Conservation (phyloP, 2,113 vertebrate genomes). For the Pseudopipra pipra region DNA sequence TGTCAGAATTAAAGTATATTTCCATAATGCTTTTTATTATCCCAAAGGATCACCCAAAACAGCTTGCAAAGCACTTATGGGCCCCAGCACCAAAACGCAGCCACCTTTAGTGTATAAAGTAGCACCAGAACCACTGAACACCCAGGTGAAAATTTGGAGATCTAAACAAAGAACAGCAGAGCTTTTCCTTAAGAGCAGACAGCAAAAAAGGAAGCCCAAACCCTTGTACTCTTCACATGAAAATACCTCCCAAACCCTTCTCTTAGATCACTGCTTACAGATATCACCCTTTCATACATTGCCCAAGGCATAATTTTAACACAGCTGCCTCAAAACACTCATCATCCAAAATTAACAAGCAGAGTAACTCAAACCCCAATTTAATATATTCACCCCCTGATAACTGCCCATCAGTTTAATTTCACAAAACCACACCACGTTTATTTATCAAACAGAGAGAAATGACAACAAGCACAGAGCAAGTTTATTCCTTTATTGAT, state of each 20-base stretch:
- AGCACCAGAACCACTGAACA: neutral
- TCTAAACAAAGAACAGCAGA: neutral
- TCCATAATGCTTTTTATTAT: rapidly evolving
- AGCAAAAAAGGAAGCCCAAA: neutral
- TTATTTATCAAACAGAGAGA: neutral
- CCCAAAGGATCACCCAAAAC: neutral
- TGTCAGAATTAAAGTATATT: rapidly evolving
- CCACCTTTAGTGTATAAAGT: rapidly evolving
- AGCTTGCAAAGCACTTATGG: rapidly evolving
- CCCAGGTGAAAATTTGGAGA: rapidly evolving
- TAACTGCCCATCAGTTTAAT: neutral
- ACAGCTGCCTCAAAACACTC: neutral
- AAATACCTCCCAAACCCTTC: neutral
- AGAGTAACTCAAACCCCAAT: neutral
- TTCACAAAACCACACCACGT: neutral
- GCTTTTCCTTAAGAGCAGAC: no score
- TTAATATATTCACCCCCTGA: no score
- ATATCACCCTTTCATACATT: neutral
- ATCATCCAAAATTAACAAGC: neutral
- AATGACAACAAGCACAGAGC: neutral
- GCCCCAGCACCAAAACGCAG: rapidly evolving
- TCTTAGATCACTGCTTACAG: rapidly evolving
- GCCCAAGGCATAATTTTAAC: neutral
- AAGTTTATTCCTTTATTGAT: constrained; percentile 76
- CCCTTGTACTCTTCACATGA: rapidly evolving